Base-by-base conservation (phyloP, 2,888 invertebrate genomes). In the Morpho deidamia region DNA sequence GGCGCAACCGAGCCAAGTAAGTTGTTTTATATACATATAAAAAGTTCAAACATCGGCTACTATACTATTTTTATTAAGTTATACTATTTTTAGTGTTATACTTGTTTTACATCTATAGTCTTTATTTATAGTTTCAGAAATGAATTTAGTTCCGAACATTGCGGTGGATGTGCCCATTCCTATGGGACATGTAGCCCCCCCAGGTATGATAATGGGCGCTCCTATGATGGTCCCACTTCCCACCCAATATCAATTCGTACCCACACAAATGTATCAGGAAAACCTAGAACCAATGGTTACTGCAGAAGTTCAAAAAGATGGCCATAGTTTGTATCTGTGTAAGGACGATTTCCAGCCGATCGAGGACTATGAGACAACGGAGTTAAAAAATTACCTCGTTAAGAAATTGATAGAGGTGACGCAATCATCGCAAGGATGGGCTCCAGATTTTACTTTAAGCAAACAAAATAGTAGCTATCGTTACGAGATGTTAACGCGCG, bases 291-390 rank as follows among this genome's bases (percentile, higher is more conserved):
- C 34, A 23, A 7, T 11, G 9, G 11, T 32, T 9, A 7, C 14
- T 8, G 40, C 35, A 11, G 47, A 61, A n/a, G 47, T 58, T 4
- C 11, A 40, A 3, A 66, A 62, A 7, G 69, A 67, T 0, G 68
- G 63, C 3, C 68, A 68, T 57, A 72, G 69, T 49, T 66, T 86
- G 32, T 86, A 78, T 56, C 67, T 89, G 44, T 86, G 85, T 64
- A 83, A 82, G 61, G 83, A 83, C 51, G 78, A 86, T 65, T 83
- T 83, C 63, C 75, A 79, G 50, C 68, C 71, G 8, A 81, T 83
- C 61, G 65, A 69, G 2, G 63, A 65, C 0, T 46, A 56, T 7
- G 79, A 89, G 65, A 76, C 76, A 0, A 68, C 72, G 0, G 62
- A 65, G 12, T 58, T 89, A 8, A 82, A 78, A 59, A 63, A 74